Conservation (phyloP, 2,888 invertebrate species). For the Magallana nippona region DNA sequence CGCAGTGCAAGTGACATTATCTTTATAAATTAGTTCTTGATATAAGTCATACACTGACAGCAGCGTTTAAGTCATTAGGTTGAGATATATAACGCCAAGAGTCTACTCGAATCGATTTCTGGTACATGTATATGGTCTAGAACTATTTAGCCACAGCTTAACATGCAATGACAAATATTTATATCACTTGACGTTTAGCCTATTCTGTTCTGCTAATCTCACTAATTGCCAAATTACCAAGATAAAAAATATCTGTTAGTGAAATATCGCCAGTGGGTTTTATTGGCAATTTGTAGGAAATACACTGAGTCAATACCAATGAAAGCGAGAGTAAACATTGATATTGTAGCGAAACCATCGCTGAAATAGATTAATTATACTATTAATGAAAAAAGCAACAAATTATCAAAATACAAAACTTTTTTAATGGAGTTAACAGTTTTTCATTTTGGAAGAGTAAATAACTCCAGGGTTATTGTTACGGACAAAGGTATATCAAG, state of each 20-base stretch:
- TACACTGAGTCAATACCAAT: constrained; percentile 12
- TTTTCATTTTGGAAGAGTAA: neutral
- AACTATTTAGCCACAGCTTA: neutral
- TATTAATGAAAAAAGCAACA: neutral
- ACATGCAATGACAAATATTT: constrained; percentile 32
- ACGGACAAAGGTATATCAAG: too few species aligned
- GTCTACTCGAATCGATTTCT: constrained; percentile 26
- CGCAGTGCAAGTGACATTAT: constrained; percentile 24
- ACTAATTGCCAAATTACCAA: constrained; percentile 33
- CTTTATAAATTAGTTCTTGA: constrained; percentile 17
- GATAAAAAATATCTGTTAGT: constrained; percentile 31
- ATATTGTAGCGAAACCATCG: constrained; percentile 10
- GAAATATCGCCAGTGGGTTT: constrained; percentile 27
- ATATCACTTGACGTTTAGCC: constrained; percentile 30
- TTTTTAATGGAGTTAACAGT: neutral
- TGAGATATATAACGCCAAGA: constrained; percentile 2
- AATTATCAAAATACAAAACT: neutral
- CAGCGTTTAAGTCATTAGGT: constrained; percentile 3
- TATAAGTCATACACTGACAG: neutral
- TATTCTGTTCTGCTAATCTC: constrained; percentile 29
- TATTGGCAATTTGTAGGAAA: constrained; percentile 30
- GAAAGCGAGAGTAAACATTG: constrained; percentile 12
- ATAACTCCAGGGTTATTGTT: too few species aligned
- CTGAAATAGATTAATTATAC: constrained; percentile 31
- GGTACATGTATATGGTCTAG: neutral